Evolutionary conservation across 2,888 invertebrate genomes (phyloP), one percentile per base, ranked within the genome.

Genomic region (Poecilus cupreus): DNA sequence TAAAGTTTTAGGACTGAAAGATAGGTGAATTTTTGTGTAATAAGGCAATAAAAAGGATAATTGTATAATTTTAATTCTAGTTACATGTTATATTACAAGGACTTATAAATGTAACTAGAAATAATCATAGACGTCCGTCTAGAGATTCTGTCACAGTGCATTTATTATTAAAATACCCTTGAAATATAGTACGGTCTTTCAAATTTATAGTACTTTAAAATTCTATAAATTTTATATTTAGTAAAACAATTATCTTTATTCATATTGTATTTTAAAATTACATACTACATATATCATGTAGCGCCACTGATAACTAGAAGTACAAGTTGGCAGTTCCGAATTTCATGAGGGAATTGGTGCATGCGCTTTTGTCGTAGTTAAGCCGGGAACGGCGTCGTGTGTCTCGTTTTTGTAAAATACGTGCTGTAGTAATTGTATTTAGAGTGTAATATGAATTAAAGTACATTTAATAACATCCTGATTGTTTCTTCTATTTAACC

Each of bases 311-410:
- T 18, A 0, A 8, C 16, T 6, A 13, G n/a, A 46, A 4, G n/a
- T 13, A 10, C n/a, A 13, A 46, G 18, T 32, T 37, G 20, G 37
- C 37, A 13, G 37, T 37, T 37, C 64, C 22, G 60, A 6, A 51
- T 13, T 43, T 43, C 26, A 26, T 26, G n/a, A 60, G 26, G 8
- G 37, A 68, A 4, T 2, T n/a, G 3, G 49, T 72, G 24, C 80
- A 80, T 80, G 80, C 72, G 80, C 80, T 51, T 57, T 74, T 39
- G 57, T 32, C 24, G 20, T 74, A 13, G 80, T 80, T 80, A 80
- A 80, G 80, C 80, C 80, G 80, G 80, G 80, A 80, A 80, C 18
- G 57, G 80, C 80, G 80, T 80, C 74, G 72, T 80, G 72, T 54
- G 39, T 57, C 74, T 80, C 80, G 11, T 80, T 80, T 80, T 80